Evolutionary conservation across 1,140 invertebrate species (phyloP).

Genomic region (Drosophila subobscura): DNA sequence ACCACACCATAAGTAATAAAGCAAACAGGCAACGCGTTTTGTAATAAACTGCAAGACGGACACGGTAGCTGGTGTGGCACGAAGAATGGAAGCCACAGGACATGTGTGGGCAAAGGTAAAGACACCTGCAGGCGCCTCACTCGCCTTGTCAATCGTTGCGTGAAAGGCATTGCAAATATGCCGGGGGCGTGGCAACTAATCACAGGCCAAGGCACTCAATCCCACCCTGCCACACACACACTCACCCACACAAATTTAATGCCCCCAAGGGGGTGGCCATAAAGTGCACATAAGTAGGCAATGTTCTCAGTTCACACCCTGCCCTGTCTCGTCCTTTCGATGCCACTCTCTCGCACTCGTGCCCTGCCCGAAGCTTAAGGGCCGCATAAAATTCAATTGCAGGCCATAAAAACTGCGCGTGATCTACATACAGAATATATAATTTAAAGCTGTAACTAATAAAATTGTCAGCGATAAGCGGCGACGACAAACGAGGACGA

Average conservation of each 20-base stretch:
- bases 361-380: neutral
- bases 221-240: slow-evolving; percentile 1
- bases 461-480: slow-evolving; percentile 70
- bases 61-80: neutral
- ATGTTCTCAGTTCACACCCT: slow-evolving; percentile 19
- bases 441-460: slow-evolving; percentile 79
- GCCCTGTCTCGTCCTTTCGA: neutral
- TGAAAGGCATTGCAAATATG: slow-evolving; percentile 51
- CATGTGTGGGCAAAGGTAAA: slow-evolving; percentile 16
- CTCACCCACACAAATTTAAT: slow-evolving; percentile 13
- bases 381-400: slow-evolving; percentile 76
- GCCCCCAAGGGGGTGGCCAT: slow-evolving; percentile 34
- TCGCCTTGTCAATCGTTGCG: slow-evolving; percentile 13
- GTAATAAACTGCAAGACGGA: slow-evolving; percentile 58
- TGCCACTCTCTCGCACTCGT: slow-evolving; percentile 1
- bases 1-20: slow-evolving; percentile 62
- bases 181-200: slow-evolving; percentile 53
- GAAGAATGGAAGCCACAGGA: slow-evolving; percentile 2
- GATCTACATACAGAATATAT: slow-evolving; percentile 67
- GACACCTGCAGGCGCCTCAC: slow-evolving; percentile 32
- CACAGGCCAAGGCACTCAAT: slow-evolving; percentile 19
- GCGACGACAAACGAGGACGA: slow-evolving; percentile 43
- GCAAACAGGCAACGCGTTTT: slow-evolving; percentile 54
- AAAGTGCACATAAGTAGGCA: slow-evolving; percentile 66
- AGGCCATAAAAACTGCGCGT: slow-evolving; percentile 70